phyloP scores from a whole-genome alignment of 2,797 vertebrate genomes.

The Takifugu rubripes region DNA sequence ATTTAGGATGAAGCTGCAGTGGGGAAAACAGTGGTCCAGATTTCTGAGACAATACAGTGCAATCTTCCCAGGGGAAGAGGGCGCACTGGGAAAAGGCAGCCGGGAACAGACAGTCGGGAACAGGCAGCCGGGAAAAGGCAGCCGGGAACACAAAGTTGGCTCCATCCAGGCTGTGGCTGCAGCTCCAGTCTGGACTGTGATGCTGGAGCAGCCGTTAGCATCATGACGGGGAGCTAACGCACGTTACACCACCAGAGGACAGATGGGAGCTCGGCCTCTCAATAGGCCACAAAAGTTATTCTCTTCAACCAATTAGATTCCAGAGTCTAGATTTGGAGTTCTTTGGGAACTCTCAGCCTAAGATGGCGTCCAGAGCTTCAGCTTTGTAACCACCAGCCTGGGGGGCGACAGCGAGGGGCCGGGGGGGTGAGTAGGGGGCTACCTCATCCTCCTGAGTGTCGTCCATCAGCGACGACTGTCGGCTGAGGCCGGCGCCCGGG shows the following conservation, averaged over 20 bases:
- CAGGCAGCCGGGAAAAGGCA: not conserved
- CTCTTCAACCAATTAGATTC: not conserved
- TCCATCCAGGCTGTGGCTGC: no score
- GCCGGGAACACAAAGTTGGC: constrained; percentile 55
- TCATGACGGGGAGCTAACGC: no score
- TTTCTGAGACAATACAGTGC: constrained; percentile 39
- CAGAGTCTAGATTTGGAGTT: not conserved
- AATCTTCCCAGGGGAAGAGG: constrained; percentile 1
- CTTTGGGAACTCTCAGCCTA: no score
- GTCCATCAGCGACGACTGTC: constrained; percentile 72
- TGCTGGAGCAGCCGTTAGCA: no score
- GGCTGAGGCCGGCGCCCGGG: constrained; percentile 69
- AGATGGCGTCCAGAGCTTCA: constrained; percentile 24
- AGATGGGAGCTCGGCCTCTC: no score
- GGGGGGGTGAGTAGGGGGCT: constrained; percentile 51
- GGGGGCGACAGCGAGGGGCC: constrained; percentile 24
- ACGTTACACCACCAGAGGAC: no score
- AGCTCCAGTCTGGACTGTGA: no score
- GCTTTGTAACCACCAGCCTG: constrained; percentile 63
- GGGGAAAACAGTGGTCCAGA: not conserved
- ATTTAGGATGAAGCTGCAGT: not conserved
- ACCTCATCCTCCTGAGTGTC: constrained; percentile 82
- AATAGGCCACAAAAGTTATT: not conserved
- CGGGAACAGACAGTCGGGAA: no score
- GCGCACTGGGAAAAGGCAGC: no score